Conservation (phyloP, 2,113 vertebrate genomes). For the Symphodus melops region DNA sequence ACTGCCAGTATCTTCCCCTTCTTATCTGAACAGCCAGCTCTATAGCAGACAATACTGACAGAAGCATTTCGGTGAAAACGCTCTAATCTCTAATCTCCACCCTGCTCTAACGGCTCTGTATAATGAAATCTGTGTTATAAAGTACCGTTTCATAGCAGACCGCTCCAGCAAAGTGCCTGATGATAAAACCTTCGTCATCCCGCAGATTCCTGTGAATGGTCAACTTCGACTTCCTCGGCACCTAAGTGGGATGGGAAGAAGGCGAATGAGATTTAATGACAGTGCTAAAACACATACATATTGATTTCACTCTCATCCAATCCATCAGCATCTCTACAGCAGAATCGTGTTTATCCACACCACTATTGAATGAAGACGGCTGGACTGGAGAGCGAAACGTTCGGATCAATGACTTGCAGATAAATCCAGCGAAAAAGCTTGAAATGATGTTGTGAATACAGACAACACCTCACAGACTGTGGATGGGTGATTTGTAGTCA, state of each 20-base stretch:
- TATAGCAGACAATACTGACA: background rate
- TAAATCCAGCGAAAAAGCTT: background rate
- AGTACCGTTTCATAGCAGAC: slow-evolving; percentile 98
- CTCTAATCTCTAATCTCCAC: background rate
- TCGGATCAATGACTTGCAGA: background rate
- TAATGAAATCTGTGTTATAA: background rate
- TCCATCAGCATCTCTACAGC: slow-evolving; percentile 15
- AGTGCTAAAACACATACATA: slow-evolving; percentile 27
- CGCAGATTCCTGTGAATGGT: slow-evolving; percentile 94
- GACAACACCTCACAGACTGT: background rate
- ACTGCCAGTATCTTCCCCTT: background rate
- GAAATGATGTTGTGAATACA: background rate
- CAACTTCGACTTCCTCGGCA: slow-evolving; percentile 97
- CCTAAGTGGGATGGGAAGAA: slow-evolving; percentile 77
- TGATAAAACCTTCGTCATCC: slow-evolving; percentile 97
- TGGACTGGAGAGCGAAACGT: slow-evolving; percentile 4
- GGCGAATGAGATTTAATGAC: slow-evolving; percentile 12
- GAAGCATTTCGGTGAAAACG: background rate
- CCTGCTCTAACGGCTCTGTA: background rate
- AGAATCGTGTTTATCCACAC: slow-evolving; percentile 22
- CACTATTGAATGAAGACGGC: background rate
- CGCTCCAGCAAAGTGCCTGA: slow-evolving; percentile 97
- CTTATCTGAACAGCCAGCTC: background rate
- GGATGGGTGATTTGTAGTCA: background rate
- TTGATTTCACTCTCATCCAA: slow-evolving; percentile 21